These are phyloP conservation scores for Gymnocypris eckloni DNA, from an alignment of 2,797 vertebrate genomes.

Conservation along the genomic window DNA sequence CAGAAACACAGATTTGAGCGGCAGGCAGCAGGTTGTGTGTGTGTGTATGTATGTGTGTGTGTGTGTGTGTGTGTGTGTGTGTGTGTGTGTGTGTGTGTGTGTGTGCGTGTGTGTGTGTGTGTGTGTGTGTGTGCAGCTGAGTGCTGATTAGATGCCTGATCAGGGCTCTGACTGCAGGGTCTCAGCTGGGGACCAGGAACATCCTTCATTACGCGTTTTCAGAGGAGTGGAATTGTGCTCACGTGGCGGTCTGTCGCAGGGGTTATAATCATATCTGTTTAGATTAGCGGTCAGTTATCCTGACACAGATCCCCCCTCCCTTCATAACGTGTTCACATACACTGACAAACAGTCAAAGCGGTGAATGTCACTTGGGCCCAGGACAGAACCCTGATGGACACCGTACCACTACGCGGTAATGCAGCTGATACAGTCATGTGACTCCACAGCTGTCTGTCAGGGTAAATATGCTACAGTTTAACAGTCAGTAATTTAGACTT, in stretches of 20 bases:
- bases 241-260: slow-evolving; percentile 75
- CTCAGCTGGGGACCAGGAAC: slow-evolving; percentile 81
- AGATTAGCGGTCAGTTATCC: slow-evolving; percentile 79
- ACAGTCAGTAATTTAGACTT: background rate
- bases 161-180: slow-evolving; percentile 78
- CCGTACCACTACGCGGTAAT: background rate
- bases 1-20: slow-evolving; percentile 79
- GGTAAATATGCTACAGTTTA: slow-evolving; percentile 13
- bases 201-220: slow-evolving; percentile 81
- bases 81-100: slow-evolving; percentile 44
- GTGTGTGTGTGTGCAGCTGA: slow-evolving; percentile 66
- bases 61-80: slow-evolving; percentile 55
- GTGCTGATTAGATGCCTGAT: slow-evolving; percentile 83
- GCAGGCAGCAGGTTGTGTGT: slow-evolving; percentile 64
- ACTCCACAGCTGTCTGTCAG: slow-evolving; percentile 6
- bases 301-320: slow-evolving; percentile 68
- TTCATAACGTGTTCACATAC: slow-evolving; percentile 76
- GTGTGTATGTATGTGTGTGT: slow-evolving; percentile 55
- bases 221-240: slow-evolving; percentile 70
- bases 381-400: slow-evolving; percentile 44
- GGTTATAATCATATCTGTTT: slow-evolving; percentile 83
- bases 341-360: slow-evolving; percentile 8
- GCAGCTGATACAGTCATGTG: background rate
- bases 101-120: slow-evolving; percentile 47
- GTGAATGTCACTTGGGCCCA: background rate